phyloP scores from a whole-genome alignment of 2,888 invertebrate genomes.

The Lycophotia porphyrea region DNA sequence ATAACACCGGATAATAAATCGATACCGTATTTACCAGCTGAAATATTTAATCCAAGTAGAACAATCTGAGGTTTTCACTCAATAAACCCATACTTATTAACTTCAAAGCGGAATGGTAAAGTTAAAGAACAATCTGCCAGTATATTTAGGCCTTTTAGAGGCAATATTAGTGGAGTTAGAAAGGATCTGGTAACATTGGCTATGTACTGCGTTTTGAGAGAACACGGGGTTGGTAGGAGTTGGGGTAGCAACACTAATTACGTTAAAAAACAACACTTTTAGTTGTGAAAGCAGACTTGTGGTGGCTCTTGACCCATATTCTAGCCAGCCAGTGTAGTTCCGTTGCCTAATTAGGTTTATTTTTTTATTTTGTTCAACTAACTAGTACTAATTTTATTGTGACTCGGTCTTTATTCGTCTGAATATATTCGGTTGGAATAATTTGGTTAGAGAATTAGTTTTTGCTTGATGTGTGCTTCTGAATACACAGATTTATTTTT shows the following conservation, averaged over 20 bases:
- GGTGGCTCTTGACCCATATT: constrained; percentile 76
- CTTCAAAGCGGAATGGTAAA: constrained; percentile 62
- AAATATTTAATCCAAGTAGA: constrained; percentile 59
- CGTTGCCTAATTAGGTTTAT: constrained; percentile 57
- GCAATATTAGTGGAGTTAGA: not conserved
- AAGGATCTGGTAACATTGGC: constrained; percentile 64
- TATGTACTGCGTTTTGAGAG: constrained; percentile 69
- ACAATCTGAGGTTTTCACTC: constrained; percentile 64
- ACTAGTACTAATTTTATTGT: constrained; percentile 57
- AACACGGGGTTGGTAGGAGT: constrained; percentile 69
- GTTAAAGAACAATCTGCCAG: constrained; percentile 59
- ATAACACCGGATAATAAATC: constrained; percentile 26
- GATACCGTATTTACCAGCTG: constrained; percentile 27
- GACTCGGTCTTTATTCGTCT: constrained; percentile 34
- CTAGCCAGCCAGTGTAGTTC: constrained; percentile 50
- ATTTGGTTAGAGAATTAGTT: not conserved
- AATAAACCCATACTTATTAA: constrained; percentile 63
- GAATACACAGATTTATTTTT: not conserved
- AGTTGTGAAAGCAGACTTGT: constrained; percentile 72
- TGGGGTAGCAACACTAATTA: constrained; percentile 84
- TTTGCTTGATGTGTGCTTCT: not conserved
- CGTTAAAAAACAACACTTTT: constrained; percentile 84
- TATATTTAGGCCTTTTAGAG: constrained; percentile 40
- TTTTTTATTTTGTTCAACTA: constrained; percentile 44
- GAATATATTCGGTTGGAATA: constrained; percentile 37